phyloP scores from a whole-genome alignment of 2,113 vertebrate species.

The Bujurquina vittata region DNA sequence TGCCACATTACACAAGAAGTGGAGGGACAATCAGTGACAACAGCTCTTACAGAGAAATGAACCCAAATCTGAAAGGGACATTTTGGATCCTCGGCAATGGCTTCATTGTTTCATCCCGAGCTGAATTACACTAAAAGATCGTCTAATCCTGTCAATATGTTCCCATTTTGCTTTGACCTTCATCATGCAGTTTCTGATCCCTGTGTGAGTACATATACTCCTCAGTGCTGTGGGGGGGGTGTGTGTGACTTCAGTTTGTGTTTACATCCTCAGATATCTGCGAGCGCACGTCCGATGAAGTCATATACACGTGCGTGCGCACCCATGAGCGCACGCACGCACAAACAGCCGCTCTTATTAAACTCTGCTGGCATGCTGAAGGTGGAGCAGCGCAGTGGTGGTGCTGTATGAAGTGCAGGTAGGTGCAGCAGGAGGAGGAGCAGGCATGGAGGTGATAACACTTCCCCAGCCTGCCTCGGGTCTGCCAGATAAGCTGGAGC shows the following conservation, averaged over 20 bases:
- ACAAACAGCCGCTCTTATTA: not conserved
- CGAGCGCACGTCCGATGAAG: not conserved
- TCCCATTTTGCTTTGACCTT: no score
- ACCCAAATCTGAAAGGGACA: no score
- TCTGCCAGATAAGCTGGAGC: constrained; percentile 31
- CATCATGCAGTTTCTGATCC: not conserved
- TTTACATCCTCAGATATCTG: not conserved
- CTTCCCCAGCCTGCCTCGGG: constrained; percentile 7
- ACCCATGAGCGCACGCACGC: rapidly evolving
- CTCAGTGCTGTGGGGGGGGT: not conserved
- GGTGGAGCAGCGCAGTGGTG: not conserved
- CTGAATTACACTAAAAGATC: not conserved
- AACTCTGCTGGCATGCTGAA: not conserved
- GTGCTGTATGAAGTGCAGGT: constrained; percentile 10
- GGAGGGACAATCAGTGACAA: not conserved
- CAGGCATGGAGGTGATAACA: not conserved
- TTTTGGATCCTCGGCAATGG: rapidly evolving
- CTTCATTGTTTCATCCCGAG: not conserved
- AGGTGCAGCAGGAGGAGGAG: not conserved
- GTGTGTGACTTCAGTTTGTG: not conserved
- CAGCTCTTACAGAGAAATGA: not conserved
- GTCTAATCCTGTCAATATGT: not conserved
- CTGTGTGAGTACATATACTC: not conserved
- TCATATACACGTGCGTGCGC: not conserved
- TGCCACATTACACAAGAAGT: not conserved